phyloP scores from a whole-genome alignment of 2,797 vertebrate genomes.

The Poeciliopsis turneri region DNA sequence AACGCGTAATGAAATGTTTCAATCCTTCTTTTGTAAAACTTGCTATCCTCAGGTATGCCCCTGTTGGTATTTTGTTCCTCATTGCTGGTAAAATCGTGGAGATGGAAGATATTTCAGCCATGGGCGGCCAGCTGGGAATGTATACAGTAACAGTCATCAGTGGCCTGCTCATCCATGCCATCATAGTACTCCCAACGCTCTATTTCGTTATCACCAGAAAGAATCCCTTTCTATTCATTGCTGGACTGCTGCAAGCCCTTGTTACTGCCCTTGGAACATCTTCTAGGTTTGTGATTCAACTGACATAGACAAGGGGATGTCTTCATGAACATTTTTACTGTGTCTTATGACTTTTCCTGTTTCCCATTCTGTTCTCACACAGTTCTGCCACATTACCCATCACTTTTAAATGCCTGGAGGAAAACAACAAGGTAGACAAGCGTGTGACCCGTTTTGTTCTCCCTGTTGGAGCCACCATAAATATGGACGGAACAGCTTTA shows the following conservation, averaged over 20 bases:
- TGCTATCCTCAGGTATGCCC: slow-evolving; percentile 80
- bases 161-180: slow-evolving; percentile 81
- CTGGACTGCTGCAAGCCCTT: slow-evolving; percentile 85
- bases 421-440: slow-evolving; percentile 86
- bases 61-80: slow-evolving; percentile 85
- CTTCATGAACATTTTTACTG: background rate
- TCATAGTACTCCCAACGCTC: slow-evolving; percentile 81
- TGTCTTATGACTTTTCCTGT: background rate
- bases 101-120: slow-evolving; percentile 82
- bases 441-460: slow-evolving; percentile 86
- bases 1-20: background rate
- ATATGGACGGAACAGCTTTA: slow-evolving; percentile 88
- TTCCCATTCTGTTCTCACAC: slow-evolving; percentile 9
- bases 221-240: slow-evolving; percentile 83
- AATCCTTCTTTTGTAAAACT: slow-evolving; percentile 5
- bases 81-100: slow-evolving; percentile 87
- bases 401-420: slow-evolving; percentile 87
- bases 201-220: slow-evolving; percentile 85
- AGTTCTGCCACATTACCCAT: slow-evolving; percentile 87
- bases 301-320: background rate
- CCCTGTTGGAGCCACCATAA: slow-evolving; percentile 88
- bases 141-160: slow-evolving; percentile 85
- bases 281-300: slow-evolving; percentile 75
- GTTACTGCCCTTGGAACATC: slow-evolving; percentile 87
- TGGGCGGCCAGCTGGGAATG: slow-evolving; percentile 85